Percentiles rank a stretch among this genome's conserved stretches.
These are phyloP conservation scores for Sylvia atricapilla DNA, from an alignment of 2,113 vertebrate genomes.

Conservation along the genomic window DNA sequence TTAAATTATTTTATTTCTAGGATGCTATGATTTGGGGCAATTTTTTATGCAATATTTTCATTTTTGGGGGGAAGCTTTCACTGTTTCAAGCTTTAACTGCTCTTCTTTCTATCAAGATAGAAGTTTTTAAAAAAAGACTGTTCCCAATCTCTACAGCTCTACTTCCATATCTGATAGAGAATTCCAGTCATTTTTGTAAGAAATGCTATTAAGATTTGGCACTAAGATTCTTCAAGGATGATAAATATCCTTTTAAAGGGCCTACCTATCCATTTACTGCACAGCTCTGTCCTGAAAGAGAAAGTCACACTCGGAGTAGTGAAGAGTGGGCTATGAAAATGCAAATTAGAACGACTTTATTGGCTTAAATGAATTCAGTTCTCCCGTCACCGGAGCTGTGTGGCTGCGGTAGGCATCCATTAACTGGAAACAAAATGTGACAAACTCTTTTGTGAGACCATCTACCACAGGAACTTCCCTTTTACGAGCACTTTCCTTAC, in stretches of 20 bases:
- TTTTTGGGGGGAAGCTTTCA: background rate
- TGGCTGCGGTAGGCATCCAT: background rate
- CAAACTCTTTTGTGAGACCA: background rate
- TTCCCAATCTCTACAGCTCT: conserved; percentile 16
- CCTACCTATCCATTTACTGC: conserved; percentile 42
- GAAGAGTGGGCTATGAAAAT: conserved; percentile 69
- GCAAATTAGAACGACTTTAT: conserved; percentile 65
- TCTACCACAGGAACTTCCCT: background rate
- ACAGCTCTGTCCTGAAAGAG: conserved; percentile 57
- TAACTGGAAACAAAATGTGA: conserved; percentile 21
- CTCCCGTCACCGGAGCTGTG: background rate
- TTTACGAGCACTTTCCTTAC: background rate
- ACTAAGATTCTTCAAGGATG: conserved; percentile 70
- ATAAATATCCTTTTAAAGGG: conserved; percentile 70
- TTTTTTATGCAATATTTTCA: background rate
- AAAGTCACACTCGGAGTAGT: conserved; percentile 62
- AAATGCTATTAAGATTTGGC: conserved; percentile 73
- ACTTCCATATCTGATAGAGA: conserved; percentile 65
- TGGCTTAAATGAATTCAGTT: conserved; percentile 60
- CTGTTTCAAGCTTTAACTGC: conserved; percentile 8
- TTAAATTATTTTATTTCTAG: background rate
- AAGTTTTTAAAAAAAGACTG: background rate
- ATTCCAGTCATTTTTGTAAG: conserved; percentile 67
- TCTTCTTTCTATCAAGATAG: conserved; percentile 29
- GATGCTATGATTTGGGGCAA: rapidly evolving